These are phyloP conservation scores for Progne subis DNA, from an alignment of 2,113 vertebrate genomes.

Conservation along the genomic window DNA sequence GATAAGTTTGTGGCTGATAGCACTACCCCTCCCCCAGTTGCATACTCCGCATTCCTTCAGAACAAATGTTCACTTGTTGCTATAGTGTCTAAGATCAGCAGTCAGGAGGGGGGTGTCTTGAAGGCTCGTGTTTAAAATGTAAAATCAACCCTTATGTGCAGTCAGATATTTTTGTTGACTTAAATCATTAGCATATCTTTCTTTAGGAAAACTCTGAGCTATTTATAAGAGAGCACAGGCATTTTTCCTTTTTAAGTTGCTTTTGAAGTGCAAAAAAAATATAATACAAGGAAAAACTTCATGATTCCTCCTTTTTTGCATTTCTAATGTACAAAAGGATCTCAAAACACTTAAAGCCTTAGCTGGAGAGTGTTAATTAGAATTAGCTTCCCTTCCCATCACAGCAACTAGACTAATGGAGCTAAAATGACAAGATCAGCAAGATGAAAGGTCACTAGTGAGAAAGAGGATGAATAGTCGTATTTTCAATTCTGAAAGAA, in stretches of 20 bases:
- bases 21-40: conserved; percentile 78
- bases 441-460: background rate
- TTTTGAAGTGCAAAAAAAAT: background rate
- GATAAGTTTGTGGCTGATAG: conserved; percentile 67
- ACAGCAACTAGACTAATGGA: background rate
- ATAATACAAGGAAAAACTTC: background rate
- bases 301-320: background rate
- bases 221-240: background rate
- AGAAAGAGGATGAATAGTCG: background rate
- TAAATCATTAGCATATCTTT: conserved; percentile 12
- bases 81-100: conserved; percentile 81
- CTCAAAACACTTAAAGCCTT: background rate
- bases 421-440: background rate
- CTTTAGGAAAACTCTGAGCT: background rate
- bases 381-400: background rate
- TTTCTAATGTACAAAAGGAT: background rate
- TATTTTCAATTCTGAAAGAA: background rate
- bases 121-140: conserved; percentile 10
- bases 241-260: background rate
- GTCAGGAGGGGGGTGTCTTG: conserved; percentile 68
- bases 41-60: conserved; percentile 87
- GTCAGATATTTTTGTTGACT: conserved; percentile 30
- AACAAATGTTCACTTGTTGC: conserved; percentile 92
- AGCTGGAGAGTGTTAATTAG: background rate
- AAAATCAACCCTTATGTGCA: conserved; percentile 16